Evolutionary conservation across 92 coral and sea anemone species (phyloP), one percentile per base, ranked within the genome.

Genomic region (Palythoa heliodiscus): DNA sequence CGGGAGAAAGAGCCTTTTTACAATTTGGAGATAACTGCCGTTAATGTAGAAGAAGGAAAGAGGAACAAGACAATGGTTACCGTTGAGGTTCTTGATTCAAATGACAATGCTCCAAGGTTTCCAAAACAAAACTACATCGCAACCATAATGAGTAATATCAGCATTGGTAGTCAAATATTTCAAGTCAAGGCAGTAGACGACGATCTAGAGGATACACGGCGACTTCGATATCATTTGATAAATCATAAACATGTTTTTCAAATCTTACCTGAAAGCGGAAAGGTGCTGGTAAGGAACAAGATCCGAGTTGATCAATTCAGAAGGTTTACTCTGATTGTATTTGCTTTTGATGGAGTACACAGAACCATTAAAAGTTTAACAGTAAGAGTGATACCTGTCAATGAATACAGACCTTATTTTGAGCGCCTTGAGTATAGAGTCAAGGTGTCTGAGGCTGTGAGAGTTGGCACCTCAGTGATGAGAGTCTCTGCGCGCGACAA

Each of bases 371-470:
- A 78, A 10, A 71, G 85, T 50, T 87, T 94, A 4, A 71, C 71
- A 5, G 75, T 94, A 12, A 53, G 60, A 9, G 98, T 94, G 13
- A 73, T 87, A 19, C 87, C 95, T 6, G 86, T 94, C 14, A 94
- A 94, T 69, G 98, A 94, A 40, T 67, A 82, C 83, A 79, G 93
- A 66, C 98, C 98, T 19, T 91, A 83, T 76, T 94, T 94, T 52
- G 89, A 91, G 72, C 78, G 90, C 17, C 73, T 87, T 37, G 80
- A 94, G 19, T 94, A 94, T 87, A 83, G 83, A 25, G 90, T 90
- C 16, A 77, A 83, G 16, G 98, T 94, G 57, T 92, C 98, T 0
- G 98, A 94, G 70, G 98, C 98, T 7, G 87, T 94, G 35, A 84
- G 91, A 57, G 71, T 90, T 25, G 98, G 93, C 11, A 92, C 93